Evolutionary conservation across 2,888 invertebrate genomes (phyloP), one percentile per base, ranked within the genome.

Genomic region (Gisinianus flammeolus): DNA sequence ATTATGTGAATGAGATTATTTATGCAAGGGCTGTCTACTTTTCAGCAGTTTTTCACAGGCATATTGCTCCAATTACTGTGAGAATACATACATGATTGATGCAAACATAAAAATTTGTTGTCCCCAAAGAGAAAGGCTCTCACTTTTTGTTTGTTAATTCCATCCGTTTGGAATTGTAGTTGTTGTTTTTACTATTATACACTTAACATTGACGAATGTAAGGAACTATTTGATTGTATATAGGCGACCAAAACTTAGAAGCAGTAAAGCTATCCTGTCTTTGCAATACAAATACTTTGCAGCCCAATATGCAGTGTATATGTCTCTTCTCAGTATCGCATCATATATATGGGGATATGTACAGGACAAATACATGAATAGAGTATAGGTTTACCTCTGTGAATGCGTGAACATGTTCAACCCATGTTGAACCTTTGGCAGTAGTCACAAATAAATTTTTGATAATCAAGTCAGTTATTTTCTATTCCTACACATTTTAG

Each of bases 1-100:
- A 26, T 22, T 62, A 28, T 62, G 62, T 26, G 62, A 28, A 62
- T 62, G 22, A 26, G 62, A 62, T 62, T 62, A 62, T 62, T 62
- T 62, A 62, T 62, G 24, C 26, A 62, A 12, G 22, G 26, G 26
- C 28, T 24, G 6, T 62, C 62, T 62, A 24, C 26, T 62, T 58
- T 58, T 62, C 12, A 26, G 16, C 26, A 26, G 26, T 62, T 44
- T 2, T 44, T 16, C 44, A 44, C 2, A 44, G 1, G 44, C 19
- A 16, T 44, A 44, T 44, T 44, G 44, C 44, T 44, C 19, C 44
- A 44, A 44, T 19, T 44, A 4, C 44, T 16, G 12, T 44, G 2
- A 16, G 44, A n/a, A n/a, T n/a, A n/a, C n/a, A n/a, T 44, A 6
- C 44, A 16, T 2, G 44, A 16, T 44, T 44, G 44, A 44, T 44